A percentile compares a stretch with the other conserved stretches of the same genome.
phyloP scores from a whole-genome alignment of 2,888 invertebrate species.

The Luffia ferchaultella region DNA sequence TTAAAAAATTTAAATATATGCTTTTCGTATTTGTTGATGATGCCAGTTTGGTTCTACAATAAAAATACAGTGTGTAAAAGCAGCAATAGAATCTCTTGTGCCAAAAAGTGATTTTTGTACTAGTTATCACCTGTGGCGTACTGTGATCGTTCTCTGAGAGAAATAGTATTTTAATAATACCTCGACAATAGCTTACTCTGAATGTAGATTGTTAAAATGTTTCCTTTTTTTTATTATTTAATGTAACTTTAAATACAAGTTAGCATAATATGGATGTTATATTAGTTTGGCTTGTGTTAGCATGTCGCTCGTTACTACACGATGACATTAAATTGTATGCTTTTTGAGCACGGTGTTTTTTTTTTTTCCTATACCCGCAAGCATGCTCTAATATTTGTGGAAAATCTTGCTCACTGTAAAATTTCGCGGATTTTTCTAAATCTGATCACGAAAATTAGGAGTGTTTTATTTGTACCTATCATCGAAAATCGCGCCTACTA shows the following conservation, averaged over 20 bases:
- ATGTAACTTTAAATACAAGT: slow-evolving; percentile 55
- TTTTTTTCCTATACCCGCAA: slow-evolving; percentile 16
- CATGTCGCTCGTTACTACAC: slow-evolving; percentile 43
- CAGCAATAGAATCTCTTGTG: slow-evolving; percentile 47
- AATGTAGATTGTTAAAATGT: slow-evolving; percentile 12
- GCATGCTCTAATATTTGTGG: background rate
- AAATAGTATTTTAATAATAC: slow-evolving; percentile 31
- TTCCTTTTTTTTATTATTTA: slow-evolving; percentile 40
- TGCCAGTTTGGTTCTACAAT: no score
- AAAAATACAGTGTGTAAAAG: no score
- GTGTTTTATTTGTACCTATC: no score
- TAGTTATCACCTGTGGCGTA: slow-evolving; percentile 26
- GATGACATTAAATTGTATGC: slow-evolving; percentile 63
- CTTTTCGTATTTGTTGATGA: no score
- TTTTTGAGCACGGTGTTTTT: slow-evolving; percentile 50
- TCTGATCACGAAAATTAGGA: no score
- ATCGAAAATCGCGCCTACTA: no score
- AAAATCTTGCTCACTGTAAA: background rate
- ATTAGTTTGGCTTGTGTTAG: slow-evolving; percentile 26
- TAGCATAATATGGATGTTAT: slow-evolving; percentile 31
- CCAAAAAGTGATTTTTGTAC: slow-evolving; percentile 45
- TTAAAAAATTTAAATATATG: no score
- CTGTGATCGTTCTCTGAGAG: slow-evolving; percentile 45
- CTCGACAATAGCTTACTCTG: slow-evolving; percentile 39
- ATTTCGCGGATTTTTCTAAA: no score